Evolutionary conservation across 2,113 vertebrate species (phyloP).

Genomic region (Pantherophis guttatus): DNA sequence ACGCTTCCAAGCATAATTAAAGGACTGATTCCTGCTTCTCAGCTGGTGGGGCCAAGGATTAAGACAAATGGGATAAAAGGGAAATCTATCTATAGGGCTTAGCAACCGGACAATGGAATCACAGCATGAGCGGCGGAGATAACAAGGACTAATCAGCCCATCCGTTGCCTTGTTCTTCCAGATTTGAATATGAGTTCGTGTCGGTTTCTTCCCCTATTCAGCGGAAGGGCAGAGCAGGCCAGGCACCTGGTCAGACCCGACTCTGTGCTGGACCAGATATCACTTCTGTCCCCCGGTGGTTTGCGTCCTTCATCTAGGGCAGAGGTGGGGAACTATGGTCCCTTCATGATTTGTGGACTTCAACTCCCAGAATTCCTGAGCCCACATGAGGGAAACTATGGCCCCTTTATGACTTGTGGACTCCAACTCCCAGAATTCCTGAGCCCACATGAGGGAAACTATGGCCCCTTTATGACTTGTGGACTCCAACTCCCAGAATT

Average conservation of each 20-base stretch:
- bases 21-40: slow-evolving; percentile 52
- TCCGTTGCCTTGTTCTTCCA: not conserved
- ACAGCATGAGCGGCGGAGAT: not conserved
- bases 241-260: not conserved
- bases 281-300: not conserved
- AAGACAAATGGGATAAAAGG: slow-evolving; percentile 42
- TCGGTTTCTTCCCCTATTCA: not conserved
- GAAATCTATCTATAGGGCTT: slow-evolving; percentile 34
- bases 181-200: not conserved
- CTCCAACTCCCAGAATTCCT: no score
- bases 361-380: not conserved
- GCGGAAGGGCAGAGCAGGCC: not conserved
- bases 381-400: not conserved
- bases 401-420: not conserved
- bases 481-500: not conserved
- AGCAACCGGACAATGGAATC: slow-evolving; percentile 32
- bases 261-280: not conserved
- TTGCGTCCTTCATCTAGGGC: not conserved
- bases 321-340: not conserved
- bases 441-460: no score
- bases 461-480: not conserved
- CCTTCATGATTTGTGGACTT: not conserved
- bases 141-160: slow-evolving; percentile 15
- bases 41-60: slow-evolving; percentile 38
- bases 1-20: slow-evolving; percentile 55